Evolutionary conservation across 2,113 vertebrate genomes (phyloP).

Genomic region (Platichthys flesus): DNA sequence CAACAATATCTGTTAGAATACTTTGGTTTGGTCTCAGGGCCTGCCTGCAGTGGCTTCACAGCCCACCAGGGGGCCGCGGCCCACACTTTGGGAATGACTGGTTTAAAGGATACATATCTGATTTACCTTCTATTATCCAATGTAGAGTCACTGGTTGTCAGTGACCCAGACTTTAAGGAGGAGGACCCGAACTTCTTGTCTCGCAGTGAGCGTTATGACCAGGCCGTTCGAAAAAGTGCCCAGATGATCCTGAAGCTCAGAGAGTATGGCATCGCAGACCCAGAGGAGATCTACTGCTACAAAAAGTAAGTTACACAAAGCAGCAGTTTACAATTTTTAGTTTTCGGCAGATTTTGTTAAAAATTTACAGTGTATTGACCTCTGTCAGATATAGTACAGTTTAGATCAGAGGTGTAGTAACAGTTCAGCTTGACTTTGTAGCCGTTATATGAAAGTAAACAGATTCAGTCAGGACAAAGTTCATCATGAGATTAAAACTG

Average conservation of each 20-base stretch:
- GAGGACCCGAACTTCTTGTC: constrained; percentile 93
- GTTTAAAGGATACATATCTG: not conserved
- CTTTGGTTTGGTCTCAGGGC: no score
- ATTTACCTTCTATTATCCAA: constrained; percentile 11
- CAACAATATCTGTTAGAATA: no score
- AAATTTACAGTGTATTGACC: not conserved
- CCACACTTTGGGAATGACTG: no score
- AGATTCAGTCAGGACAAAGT: constrained; percentile 56
- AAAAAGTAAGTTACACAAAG: constrained; percentile 85
- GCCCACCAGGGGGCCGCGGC: no score
- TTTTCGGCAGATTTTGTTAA: not conserved
- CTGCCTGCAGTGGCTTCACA: no score
- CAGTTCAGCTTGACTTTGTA: not conserved
- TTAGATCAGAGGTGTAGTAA: not conserved
- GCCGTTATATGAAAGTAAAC: not conserved
- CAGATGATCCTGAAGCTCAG: constrained; percentile 91
- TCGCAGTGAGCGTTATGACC: constrained; percentile 93
- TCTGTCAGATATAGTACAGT: not conserved
- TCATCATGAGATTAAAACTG: constrained; percentile 49
- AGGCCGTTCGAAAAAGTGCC: constrained; percentile 90
- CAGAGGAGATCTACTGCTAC: constrained; percentile 91
- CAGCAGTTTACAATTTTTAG: not conserved
- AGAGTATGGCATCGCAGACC: constrained; percentile 91
- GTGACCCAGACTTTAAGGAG: constrained; percentile 90
- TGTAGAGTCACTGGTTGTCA: constrained; percentile 89